These are phyloP conservation scores for Hepsetus odoe DNA, from an alignment of 2,113 vertebrate species.

Conservation along the genomic window DNA sequence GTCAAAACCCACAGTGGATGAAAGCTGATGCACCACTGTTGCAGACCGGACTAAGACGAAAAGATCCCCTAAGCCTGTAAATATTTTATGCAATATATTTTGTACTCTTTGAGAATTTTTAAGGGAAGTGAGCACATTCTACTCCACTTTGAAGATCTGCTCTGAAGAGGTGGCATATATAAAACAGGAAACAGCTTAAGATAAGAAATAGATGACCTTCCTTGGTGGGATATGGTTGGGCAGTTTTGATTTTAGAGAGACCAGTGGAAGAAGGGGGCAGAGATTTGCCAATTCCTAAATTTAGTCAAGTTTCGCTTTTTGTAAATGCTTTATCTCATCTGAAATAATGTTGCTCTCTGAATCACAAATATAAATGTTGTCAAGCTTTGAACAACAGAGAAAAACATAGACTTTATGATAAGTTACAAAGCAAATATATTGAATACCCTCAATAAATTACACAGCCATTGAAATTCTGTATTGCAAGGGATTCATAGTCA, in stretches of 20 bases:
- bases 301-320: background rate
- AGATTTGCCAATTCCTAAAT: background rate
- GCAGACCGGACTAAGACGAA: constrained; percentile 64
- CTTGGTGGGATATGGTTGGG: constrained; percentile 36
- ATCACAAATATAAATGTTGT: background rate
- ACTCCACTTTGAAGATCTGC: constrained; percentile 53
- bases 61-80: constrained; percentile 70
- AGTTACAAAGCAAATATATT: background rate
- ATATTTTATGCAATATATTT: constrained; percentile 80
- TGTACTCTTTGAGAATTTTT: constrained; percentile 76
- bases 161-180: constrained; percentile 55
- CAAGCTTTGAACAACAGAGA: background rate
- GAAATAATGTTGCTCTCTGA: background rate
- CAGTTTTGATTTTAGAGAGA: constrained; percentile 27
- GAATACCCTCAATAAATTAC: constrained; percentile 11
- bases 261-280: background rate
- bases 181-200: constrained; percentile 46
- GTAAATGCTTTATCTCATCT: background rate
- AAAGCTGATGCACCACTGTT: constrained; percentile 72
- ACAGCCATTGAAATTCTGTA: constrained; percentile 21
- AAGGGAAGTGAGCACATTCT: constrained; percentile 66
- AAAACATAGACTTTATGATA: background rate
- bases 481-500: constrained; percentile 42
- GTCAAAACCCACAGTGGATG: constrained; percentile 74
- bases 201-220: constrained; percentile 41